Evolutionary conservation across 1,140 invertebrate genomes (phyloP).

Genomic region (Musca domestica): DNA sequence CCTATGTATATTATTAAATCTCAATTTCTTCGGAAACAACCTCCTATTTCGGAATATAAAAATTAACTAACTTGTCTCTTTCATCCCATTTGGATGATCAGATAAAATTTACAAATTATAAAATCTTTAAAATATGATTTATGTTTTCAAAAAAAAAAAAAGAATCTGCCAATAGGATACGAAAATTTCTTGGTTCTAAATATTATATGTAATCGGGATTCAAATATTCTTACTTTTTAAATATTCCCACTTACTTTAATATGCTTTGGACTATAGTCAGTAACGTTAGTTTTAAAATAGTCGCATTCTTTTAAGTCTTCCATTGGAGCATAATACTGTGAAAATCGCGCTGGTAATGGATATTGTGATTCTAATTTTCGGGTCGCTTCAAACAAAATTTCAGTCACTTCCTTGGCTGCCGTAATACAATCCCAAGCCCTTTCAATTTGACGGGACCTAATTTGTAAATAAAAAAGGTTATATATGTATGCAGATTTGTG

Average conservation of each 20-base stretch:
- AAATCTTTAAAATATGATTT: not conserved
- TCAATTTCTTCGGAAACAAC: no score
- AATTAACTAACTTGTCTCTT: no score
- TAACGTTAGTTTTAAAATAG: slow-evolving; percentile 52
- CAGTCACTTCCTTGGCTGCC: slow-evolving; percentile 48
- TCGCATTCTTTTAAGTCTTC: slow-evolving; percentile 50
- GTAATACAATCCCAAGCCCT: slow-evolving; percentile 52
- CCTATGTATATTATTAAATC: no score
- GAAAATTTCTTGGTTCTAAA: slow-evolving; percentile 2
- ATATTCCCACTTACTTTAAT: slow-evolving; percentile 45
- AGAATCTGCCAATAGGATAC: no score
- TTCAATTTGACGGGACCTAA: slow-evolving; percentile 49
- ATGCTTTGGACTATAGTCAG: slow-evolving; percentile 51
- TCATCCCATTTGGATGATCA: no score
- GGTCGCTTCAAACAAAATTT: slow-evolving; percentile 50
- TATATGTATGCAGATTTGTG: not conserved
- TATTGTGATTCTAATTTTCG: slow-evolving; percentile 46
- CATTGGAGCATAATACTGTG: slow-evolving; percentile 46
- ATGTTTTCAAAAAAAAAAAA: no score
- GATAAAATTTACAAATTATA: no score
- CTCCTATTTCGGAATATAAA: no score
- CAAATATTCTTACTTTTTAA: no score
- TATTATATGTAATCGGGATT: no score
- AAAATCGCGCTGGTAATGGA: slow-evolving; percentile 40
- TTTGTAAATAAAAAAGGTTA: not conserved